Percentiles rank a stretch among this genome's conserved stretches.
These are phyloP conservation scores for Metallyticus violacea DNA, from an alignment of 2,888 invertebrate species.

Conservation along the genomic window DNA sequence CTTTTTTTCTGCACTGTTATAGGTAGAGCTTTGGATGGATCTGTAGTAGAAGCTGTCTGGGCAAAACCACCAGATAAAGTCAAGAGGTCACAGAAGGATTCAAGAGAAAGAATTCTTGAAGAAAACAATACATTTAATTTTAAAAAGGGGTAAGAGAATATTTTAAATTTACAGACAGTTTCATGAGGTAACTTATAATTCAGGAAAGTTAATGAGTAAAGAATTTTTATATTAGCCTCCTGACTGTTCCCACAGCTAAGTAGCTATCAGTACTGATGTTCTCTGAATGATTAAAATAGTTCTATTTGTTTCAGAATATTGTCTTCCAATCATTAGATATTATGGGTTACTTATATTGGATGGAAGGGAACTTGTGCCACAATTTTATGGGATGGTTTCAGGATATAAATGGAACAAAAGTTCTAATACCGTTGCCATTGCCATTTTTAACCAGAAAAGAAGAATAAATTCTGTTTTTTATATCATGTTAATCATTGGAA, in stretches of 20 bases:
- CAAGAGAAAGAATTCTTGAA: background rate
- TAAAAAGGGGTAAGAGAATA: background rate
- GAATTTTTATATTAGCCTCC: too few species aligned
- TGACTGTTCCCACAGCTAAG: background rate
- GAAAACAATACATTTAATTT: background rate
- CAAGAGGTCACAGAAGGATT: background rate
- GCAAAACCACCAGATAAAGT: slow-evolving; percentile 18
- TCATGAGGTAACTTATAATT: background rate
- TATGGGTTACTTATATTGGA: too few species aligned
- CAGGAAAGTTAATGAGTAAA: too few species aligned
- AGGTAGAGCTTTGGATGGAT: slow-evolving; percentile 14
- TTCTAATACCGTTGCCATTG: too few species aligned
- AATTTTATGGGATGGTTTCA: too few species aligned
- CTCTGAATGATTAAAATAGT: background rate
- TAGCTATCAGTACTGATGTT: background rate
- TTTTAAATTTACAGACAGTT: background rate
- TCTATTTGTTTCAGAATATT: background rate
- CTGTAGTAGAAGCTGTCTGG: slow-evolving; percentile 11
- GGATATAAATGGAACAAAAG: too few species aligned
- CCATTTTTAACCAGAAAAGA: too few species aligned
- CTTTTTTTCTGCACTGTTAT: background rate
- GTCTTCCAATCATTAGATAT: background rate
- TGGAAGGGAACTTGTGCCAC: background rate
- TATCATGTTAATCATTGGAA: too few species aligned
- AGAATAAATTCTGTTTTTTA: too few species aligned